A percentile compares a stretch with the other conserved stretches of the same genome.
phyloP scores from a whole-genome alignment of 1,140 invertebrate genomes.

The Sitobion miscanthi region DNA sequence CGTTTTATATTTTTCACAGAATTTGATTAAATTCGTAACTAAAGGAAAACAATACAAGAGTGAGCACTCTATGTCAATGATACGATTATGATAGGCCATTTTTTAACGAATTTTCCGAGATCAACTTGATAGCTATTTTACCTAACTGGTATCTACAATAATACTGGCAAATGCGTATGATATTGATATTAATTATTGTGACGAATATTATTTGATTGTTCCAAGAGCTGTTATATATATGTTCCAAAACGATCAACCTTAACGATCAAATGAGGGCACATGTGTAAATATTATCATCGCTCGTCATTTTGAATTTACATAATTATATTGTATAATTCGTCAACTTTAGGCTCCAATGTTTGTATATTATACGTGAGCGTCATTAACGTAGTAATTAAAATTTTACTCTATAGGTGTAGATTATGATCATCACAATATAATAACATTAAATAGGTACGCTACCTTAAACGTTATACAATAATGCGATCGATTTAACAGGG shows the following conservation, averaged over 20 bases:
- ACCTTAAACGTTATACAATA: neutral
- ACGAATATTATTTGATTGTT: neutral
- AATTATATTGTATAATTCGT: neutral
- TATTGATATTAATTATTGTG: neutral
- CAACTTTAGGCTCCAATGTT: neutral
- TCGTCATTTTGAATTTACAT: neutral
- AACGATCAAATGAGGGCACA: neutral
- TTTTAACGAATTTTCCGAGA: neutral
- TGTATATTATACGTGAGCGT: neutral
- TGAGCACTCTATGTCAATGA: too few relatives aligned
- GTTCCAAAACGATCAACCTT: neutral
- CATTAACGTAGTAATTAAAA: neutral
- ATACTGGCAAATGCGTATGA: neutral
- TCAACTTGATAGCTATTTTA: too few relatives aligned
- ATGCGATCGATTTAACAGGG: neutral
- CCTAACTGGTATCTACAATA: neutral
- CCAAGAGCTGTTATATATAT: neutral
- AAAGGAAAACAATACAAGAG: neutral
- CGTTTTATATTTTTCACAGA: neutral
- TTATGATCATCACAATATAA: neutral
- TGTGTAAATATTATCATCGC: neutral
- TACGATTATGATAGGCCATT: too few relatives aligned
- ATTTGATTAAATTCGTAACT: neutral
- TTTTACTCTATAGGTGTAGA: neutral
- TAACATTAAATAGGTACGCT: neutral